A percentile compares a stretch with the other conserved stretches of the same genome.
These are phyloP conservation scores for Bombus sibiricus DNA, from an alignment of 1,140 invertebrate genomes.

Conservation along the genomic window DNA sequence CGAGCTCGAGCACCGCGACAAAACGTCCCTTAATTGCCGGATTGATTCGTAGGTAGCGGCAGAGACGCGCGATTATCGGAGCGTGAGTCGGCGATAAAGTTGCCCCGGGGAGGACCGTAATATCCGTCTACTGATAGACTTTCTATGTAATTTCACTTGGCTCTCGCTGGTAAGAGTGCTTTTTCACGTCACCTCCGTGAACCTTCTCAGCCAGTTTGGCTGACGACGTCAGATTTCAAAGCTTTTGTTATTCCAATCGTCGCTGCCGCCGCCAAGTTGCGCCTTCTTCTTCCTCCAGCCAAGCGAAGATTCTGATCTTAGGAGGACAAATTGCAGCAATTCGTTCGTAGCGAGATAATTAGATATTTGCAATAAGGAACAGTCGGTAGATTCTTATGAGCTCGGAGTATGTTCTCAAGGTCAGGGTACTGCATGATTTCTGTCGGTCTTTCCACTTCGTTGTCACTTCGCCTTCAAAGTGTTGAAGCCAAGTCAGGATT, in stretches of 20 bases:
- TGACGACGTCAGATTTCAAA: slow-evolving; percentile 24
- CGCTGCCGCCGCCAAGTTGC: neutral
- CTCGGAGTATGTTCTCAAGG: too few species aligned
- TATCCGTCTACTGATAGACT: slow-evolving; percentile 60
- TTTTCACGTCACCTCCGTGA: slow-evolving; percentile 16
- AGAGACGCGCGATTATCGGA: slow-evolving; percentile 42
- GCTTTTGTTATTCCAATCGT: neutral
- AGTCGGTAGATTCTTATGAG: too few species aligned
- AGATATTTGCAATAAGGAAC: too few species aligned
- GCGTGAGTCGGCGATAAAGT: slow-evolving; percentile 51
- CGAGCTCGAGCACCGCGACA: slow-evolving; percentile 40
- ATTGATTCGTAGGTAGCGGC: slow-evolving; percentile 37
- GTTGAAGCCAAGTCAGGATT: too few species aligned
- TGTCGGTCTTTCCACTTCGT: too few species aligned
- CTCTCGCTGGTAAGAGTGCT: slow-evolving; percentile 6
- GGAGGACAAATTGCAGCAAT: neutral
- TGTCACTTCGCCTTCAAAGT: too few species aligned
- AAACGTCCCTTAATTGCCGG: slow-evolving; percentile 54
- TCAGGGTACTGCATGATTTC: too few species aligned
- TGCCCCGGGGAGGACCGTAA: slow-evolving; percentile 46
- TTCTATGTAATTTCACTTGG: slow-evolving; percentile 54
- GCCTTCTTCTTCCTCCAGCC: neutral
- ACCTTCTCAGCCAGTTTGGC: neutral
- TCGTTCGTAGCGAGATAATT: too few species aligned
- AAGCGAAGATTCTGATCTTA: neutral